A percentile compares a stretch with the other conserved stretches of the same genome.
Evolutionary conservation across 1,140 invertebrate species (phyloP).

Genomic region (Mycetomoellerius zeteki): DNA sequence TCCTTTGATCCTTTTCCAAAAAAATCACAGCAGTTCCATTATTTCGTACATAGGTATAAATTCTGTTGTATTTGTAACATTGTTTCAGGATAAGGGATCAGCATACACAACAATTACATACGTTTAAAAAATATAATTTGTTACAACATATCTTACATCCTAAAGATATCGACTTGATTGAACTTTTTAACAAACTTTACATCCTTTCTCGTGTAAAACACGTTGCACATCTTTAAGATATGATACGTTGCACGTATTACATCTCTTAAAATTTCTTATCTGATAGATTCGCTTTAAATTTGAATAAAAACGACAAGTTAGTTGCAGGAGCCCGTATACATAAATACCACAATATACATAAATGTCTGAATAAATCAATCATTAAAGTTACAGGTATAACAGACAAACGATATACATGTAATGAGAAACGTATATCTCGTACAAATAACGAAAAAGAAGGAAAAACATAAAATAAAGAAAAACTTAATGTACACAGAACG

Average conservation of each 20-base stretch:
- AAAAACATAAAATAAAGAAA: neutral
- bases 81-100: neutral
- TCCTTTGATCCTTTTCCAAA: neutral
- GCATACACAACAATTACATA: neutral
- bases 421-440: neutral
- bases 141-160: neutral
- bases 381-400: constrained; percentile 6
- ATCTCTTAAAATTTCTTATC: neutral
- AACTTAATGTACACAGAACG: neutral
- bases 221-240: neutral
- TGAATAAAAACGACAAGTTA: constrained; percentile 13
- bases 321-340: neutral
- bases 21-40: neutral
- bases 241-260: neutral
- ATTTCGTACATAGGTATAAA: neutral
- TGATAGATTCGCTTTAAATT: neutral
- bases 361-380: neutral
- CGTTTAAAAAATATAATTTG: constrained; percentile 1
- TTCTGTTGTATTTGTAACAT: neutral
- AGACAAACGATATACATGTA: neutral
- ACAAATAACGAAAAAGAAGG: neutral
- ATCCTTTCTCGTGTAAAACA: neutral
- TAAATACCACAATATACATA: neutral
- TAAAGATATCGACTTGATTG: neutral
- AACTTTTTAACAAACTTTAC: neutral